phyloP scores from a whole-genome alignment of 1,140 invertebrate genomes.

The Hyles euphorbiae region DNA sequence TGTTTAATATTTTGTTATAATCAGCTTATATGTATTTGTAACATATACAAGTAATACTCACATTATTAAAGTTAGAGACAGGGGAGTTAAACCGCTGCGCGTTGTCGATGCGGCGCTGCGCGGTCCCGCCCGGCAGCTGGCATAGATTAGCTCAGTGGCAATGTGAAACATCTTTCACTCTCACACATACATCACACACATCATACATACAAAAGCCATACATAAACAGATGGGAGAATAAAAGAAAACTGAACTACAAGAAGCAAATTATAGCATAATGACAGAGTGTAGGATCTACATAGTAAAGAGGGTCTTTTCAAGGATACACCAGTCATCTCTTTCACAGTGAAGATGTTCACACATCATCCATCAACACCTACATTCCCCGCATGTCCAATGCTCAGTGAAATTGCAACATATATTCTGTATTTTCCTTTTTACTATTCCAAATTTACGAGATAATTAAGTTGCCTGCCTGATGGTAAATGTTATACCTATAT shows the following conservation, averaged over 20 bases:
- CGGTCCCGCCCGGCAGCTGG: slow-evolving; percentile 35
- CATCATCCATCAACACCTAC: slow-evolving; percentile 46
- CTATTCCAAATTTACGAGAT: too few relatives aligned
- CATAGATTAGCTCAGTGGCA: slow-evolving; percentile 47
- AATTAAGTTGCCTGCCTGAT: too few relatives aligned
- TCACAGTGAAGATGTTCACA: slow-evolving; percentile 31
- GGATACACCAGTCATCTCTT: not conserved
- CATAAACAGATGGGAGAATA: slow-evolving; percentile 1
- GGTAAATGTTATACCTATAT: too few relatives aligned
- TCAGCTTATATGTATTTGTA: too few relatives aligned
- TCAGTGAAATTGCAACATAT: slow-evolving; percentile 45
- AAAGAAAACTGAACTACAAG: too few relatives aligned
- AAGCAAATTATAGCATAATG: too few relatives aligned
- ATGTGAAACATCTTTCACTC: slow-evolving; percentile 40
- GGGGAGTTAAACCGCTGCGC: not conserved
- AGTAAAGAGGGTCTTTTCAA: too few relatives aligned
- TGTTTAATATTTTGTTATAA: too few relatives aligned
- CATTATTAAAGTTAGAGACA: too few relatives aligned
- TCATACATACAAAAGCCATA: not conserved
- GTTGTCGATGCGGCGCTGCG: slow-evolving; percentile 6
- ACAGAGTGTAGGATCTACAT: too few relatives aligned
- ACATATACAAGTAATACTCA: too few relatives aligned
- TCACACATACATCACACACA: slow-evolving; percentile 16
- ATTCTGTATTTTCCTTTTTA: too few relatives aligned
- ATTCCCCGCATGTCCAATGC: slow-evolving; percentile 49